Base-by-base conservation (phyloP, 2,888 invertebrate genomes). In the Euplexia lucipara region DNA sequence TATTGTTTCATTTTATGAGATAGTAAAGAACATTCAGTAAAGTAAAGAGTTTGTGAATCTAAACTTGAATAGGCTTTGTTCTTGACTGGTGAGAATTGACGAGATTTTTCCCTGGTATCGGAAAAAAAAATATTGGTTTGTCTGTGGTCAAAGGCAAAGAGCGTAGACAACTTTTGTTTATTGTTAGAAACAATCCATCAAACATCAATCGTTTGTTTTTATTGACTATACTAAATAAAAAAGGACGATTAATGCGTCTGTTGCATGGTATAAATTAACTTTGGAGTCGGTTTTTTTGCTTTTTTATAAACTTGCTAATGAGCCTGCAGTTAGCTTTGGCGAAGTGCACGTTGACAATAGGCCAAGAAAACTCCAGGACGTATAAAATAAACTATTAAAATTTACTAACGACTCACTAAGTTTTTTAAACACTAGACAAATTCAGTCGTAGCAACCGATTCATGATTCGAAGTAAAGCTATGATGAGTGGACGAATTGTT, bases 341-440 rank as follows among this genome's bases (percentile, higher is more conserved):
- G 20, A 72, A 57, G 9, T 48, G 32, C 20, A 35, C 44, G 39
- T 44, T 39, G 57, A 70, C 34, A 57, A 58, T 34, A 39, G 18
- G 30, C 48, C 57, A 58, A 44, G 18, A 44, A 66, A 39, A 35
- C 1, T 42, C 6, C 18, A 14, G 18, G 12, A 41, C 2, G 34
- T 52, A 37, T 18, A 52, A 47, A 71, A 34, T n/a, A 32, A 0
- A 12, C 10, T 26, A 12, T 10, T 8, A 26, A 34, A 34, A 18
- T 9, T 45, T 22, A 39, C 37, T 53, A 57, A 65, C 22, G 37
- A 34, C 20, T 65, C 20, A 20, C 37, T 26, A 18, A 53, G 20
- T 10, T 42, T n/a, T 34, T 16, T 4, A 26, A 58, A 37, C 10
- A 32, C 0, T 14, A 3, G 3, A 6, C 12, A 2, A 30, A 30